A percentile compares a stretch with the other conserved stretches of the same genome.
phyloP scores from a whole-genome alignment of 2,888 invertebrate species.

The Schizaphis graminum region DNA sequence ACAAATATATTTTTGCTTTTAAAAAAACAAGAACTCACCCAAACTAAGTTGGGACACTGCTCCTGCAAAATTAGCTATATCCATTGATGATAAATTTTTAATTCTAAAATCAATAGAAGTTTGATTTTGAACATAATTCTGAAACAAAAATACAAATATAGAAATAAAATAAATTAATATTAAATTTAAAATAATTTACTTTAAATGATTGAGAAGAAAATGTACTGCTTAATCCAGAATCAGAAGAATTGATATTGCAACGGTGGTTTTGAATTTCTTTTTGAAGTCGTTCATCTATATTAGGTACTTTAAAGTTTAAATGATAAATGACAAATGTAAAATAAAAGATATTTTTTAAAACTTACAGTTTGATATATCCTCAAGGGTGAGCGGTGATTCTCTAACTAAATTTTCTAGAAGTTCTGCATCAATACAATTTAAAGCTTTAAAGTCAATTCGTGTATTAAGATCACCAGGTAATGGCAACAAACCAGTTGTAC shows the following conservation, averaged over 20 bases:
- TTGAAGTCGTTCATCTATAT: slow-evolving; percentile 52
- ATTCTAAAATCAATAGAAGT: slow-evolving; percentile 64
- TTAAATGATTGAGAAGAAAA: slow-evolving; percentile 63
- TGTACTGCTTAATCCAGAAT: slow-evolving; percentile 48
- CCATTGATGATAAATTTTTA: slow-evolving; percentile 61
- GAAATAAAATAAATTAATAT: slow-evolving; percentile 4
- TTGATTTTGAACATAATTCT: slow-evolving; percentile 64
- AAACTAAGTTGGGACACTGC: slow-evolving; percentile 58
- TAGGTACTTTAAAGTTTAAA: slow-evolving; percentile 49
- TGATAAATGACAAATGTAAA: neutral
- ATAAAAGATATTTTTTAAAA: neutral
- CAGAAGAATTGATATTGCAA: slow-evolving; percentile 42
- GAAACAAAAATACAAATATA: slow-evolving; percentile 28
- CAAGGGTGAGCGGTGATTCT: slow-evolving; percentile 73
- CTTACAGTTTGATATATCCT: slow-evolving; percentile 73
- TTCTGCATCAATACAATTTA: slow-evolving; percentile 61
- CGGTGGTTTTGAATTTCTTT: slow-evolving; percentile 59
- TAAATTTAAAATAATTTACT: slow-evolving; percentile 35
- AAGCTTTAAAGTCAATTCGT: slow-evolving; percentile 59
- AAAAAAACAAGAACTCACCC: neutral
- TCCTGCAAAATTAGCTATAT: slow-evolving; percentile 63
- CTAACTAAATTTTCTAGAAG: slow-evolving; percentile 60
- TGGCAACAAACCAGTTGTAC: slow-evolving; percentile 56
- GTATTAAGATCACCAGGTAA: slow-evolving; percentile 50
- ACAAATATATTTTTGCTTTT: neutral